Conservation (phyloP, 2,888 invertebrate species). For the Aporophyla nigra region DNA sequence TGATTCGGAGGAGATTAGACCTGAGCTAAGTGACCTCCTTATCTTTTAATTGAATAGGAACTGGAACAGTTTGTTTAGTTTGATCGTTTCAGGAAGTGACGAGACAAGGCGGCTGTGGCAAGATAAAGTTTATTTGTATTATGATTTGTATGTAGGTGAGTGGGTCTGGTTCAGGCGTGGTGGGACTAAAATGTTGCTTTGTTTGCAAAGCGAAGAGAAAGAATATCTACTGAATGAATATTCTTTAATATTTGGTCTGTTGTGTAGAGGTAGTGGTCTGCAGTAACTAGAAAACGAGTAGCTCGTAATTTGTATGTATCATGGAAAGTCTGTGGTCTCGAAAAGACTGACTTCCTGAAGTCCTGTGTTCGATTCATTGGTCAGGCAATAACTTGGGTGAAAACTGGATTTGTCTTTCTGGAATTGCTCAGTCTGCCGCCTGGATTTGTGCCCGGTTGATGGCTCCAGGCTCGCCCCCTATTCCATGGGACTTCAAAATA, state of each 20-base stretch:
- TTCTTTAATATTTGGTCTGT: background rate
- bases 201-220: background rate
- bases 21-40: slow-evolving; percentile 27
- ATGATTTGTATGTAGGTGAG: slow-evolving; percentile 11
- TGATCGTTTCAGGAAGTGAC: slow-evolving; percentile 36
- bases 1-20: slow-evolving; percentile 14
- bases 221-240: background rate
- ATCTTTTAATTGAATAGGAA: slow-evolving; percentile 22
- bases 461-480: too few species aligned
- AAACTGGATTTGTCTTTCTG: too few species aligned
- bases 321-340: too few species aligned
- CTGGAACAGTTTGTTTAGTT: slow-evolving; percentile 18
- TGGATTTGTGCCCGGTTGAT: too few species aligned
- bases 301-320: background rate
- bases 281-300: background rate
- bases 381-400: too few species aligned
- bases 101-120: slow-evolving; percentile 37
- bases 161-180: slow-evolving; percentile 18
- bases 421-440: too few species aligned
- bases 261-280: too few species aligned
- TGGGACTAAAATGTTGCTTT: background rate
- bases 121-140: slow-evolving; percentile 12
- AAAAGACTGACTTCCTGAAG: too few species aligned
- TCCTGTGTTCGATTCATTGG: too few species aligned
- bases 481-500: too few species aligned